Conservation (phyloP, 64 coral and sea anemone species). For the Stichodactyla helianthus region DNA sequence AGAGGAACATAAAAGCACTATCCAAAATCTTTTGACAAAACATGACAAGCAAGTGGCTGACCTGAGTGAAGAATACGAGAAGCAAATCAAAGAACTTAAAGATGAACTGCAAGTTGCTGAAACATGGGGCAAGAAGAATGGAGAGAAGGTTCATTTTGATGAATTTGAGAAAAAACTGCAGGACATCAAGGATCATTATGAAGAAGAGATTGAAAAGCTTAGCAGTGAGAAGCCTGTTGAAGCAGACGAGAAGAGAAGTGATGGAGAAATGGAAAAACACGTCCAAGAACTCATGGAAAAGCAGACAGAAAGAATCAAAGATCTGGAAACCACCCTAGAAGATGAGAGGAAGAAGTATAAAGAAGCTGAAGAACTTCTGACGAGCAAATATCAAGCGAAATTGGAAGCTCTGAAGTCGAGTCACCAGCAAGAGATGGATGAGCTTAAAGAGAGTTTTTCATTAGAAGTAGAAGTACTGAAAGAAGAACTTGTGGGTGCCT, state of each 20-base stretch:
- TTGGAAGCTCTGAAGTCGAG: slow-evolving; percentile 46
- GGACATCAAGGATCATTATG: slow-evolving; percentile 68
- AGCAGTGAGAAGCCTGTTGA: slow-evolving; percentile 7
- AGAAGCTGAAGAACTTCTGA: slow-evolving; percentile 35
- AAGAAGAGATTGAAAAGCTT: slow-evolving; percentile 33
- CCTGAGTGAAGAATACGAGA: slow-evolving; percentile 79
- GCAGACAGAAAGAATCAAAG: slow-evolving; percentile 24
- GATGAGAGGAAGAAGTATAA: slow-evolving; percentile 51
- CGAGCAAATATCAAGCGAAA: slow-evolving; percentile 28
- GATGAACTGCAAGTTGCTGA: slow-evolving; percentile 66
- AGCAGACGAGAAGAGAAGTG: background rate
- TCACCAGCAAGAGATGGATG: slow-evolving; percentile 64
- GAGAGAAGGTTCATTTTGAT: slow-evolving; percentile 40
- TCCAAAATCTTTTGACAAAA: slow-evolving; percentile 54
- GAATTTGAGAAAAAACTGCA: slow-evolving; percentile 70
- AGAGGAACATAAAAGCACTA: slow-evolving; percentile 48
- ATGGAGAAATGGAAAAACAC: slow-evolving; percentile 34
- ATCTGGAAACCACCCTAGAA: slow-evolving; percentile 38
- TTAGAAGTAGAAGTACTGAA: slow-evolving; percentile 57
- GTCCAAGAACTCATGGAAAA: slow-evolving; percentile 52
- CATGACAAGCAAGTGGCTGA: slow-evolving; percentile 66
- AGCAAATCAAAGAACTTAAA: slow-evolving; percentile 75
- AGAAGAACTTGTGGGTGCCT: slow-evolving; percentile 64
- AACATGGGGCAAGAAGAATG: slow-evolving; percentile 46
- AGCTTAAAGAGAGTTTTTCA: slow-evolving; percentile 52